Evolutionary conservation across 2,113 vertebrate species (phyloP).

Genomic region (Dromaius novaehollandiae): DNA sequence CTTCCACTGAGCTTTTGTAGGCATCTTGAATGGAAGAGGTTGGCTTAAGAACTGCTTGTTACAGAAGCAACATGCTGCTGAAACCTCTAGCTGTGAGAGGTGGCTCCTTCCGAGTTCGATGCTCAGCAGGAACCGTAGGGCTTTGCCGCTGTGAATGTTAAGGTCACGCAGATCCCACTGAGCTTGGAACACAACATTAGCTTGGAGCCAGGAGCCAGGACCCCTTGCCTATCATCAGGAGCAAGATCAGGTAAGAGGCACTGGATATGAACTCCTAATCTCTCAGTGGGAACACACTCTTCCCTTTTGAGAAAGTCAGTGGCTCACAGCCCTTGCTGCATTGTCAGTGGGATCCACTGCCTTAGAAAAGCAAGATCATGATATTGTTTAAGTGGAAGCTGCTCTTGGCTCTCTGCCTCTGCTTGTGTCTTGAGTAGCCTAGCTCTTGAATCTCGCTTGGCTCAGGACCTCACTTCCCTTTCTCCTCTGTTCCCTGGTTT

Average conservation of each 20-base stretch:
- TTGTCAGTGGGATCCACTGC: not conserved
- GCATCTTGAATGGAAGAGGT: not conserved
- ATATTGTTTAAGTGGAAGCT: not conserved
- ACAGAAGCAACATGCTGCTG: not conserved
- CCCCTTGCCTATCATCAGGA: not conserved
- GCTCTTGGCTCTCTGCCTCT: not conserved
- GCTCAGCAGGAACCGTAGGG: not conserved
- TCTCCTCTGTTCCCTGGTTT: not conserved
- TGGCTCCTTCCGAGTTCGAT: not conserved
- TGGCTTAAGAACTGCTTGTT: not conserved
- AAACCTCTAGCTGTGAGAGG: not conserved
- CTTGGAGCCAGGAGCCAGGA: not conserved
- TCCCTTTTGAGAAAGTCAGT: rapidly evolving
- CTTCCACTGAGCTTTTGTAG: not conserved
- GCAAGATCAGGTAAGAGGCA: not conserved
- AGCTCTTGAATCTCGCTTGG: not conserved
- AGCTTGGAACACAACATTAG: not conserved
- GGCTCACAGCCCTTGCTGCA: not conserved
- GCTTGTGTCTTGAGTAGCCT: not conserved
- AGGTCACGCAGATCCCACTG: not conserved
- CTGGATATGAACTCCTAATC: not conserved
- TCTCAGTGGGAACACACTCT: not conserved
- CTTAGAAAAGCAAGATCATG: not conserved
- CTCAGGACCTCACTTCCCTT: not conserved
- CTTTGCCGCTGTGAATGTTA: not conserved